These are phyloP conservation scores for Coranthus polyacanthus DNA, from an alignment of 2,797 vertebrate genomes.

Conservation along the genomic window DNA sequence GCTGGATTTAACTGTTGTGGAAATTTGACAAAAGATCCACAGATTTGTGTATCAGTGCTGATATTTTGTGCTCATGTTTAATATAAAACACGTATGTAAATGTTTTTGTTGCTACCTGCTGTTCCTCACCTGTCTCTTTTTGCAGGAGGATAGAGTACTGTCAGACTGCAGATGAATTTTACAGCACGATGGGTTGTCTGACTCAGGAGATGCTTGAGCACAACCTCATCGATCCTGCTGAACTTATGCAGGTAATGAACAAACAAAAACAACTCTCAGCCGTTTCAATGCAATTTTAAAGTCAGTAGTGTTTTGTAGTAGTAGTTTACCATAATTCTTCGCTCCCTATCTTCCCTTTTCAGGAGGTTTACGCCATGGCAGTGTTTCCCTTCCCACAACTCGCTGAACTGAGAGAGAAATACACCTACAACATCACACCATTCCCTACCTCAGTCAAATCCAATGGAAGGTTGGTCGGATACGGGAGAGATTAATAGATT, in stretches of 20 bases:
- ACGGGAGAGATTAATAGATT: too few species aligned
- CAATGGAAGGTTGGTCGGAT: constrained; percentile 75
- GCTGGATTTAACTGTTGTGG: background rate
- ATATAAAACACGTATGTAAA: background rate
- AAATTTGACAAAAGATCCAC: too few species aligned
- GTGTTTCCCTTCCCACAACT: constrained; percentile 97
- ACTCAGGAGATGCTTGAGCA: constrained; percentile 98
- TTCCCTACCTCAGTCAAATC: constrained; percentile 94
- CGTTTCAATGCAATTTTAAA: background rate
- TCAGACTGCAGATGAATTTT: constrained; percentile 96
- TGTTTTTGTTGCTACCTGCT: background rate
- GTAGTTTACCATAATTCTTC: background rate
- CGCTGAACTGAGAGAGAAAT: constrained; percentile 97
- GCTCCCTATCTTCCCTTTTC: background rate
- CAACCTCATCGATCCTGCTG: constrained; percentile 91
- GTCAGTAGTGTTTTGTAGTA: fast-evolving
- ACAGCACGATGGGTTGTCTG: constrained; percentile 95
- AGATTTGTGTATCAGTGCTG: background rate
- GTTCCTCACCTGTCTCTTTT: constrained; percentile 18
- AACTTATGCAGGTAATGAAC: constrained; percentile 93
- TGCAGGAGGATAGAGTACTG: constrained; percentile 95
- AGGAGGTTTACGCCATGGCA: constrained; percentile 98
- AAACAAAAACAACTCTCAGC: background rate
- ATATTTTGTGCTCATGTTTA: background rate
- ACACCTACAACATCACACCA: constrained; percentile 98